Evolutionary conservation across 2,113 vertebrate species (phyloP), one percentile per base, ranked within the genome.

Genomic region (Cairina moschata): DNA sequence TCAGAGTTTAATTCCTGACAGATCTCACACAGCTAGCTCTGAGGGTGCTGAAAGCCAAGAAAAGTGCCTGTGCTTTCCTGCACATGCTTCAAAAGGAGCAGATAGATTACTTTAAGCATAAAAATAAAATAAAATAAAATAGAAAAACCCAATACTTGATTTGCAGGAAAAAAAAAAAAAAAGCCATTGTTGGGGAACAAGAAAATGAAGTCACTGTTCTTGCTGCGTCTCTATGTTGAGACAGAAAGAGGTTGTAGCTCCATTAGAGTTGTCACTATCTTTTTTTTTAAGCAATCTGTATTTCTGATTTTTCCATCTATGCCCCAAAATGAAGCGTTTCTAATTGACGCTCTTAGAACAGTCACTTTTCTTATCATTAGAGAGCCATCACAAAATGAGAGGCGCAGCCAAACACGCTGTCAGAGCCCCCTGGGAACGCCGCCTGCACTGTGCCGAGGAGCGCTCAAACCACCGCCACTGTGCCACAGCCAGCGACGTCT

Each of bases 21-120:
- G 82, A 74, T 54, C 72, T 17, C 63, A 31, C 8, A n/a, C 40
- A n/a, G 59, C 31, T 20, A 11, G 16, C 23, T 40, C 34, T 1
- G 34, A 26, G 44, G 54, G 29, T 3, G 11, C 71, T 42, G n/a
- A 26, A 83, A 77, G 83, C 77, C 34, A 36, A 65, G 32, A 52
- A 38, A 26, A 13, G 13, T 0, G 3, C 23, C 1, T 3, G 25
- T 0, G 12, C 74, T 59, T 46, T 0, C 1, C 62, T 63, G 34
- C n/a, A 3, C 34, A 12, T 7, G 44, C 38, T 76, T 56, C 66
- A 6, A 2, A 21, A 32, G 54, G 46, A 63, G 46, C 31, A 50
- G 46, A 42, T 4, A 8, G 60, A 54, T 79, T 69, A 59, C 40
- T 36, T 29, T 34, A 54, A 86, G 36, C 11, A 0, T 11, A 22